A percentile compares a stretch with the other conserved stretches of the same genome.
Evolutionary conservation across 64 coral and sea anemone genomes (phyloP).

Genomic region (Stichodactyla helianthus): DNA sequence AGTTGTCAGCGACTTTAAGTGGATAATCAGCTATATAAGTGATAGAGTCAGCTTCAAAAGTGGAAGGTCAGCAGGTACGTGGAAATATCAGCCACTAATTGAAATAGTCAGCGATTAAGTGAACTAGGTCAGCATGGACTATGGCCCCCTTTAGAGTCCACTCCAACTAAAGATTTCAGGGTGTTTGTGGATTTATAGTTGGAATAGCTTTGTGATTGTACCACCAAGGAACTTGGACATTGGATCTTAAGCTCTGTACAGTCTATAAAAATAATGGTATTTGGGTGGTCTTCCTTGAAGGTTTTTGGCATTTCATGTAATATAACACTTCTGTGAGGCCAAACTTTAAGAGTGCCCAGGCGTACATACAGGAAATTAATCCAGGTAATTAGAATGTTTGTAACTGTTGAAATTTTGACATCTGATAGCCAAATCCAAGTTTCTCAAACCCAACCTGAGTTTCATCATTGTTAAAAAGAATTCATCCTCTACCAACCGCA

Average conservation of each 20-base stretch:
- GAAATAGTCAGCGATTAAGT: no score
- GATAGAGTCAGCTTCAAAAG: no score
- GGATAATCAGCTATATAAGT: no score
- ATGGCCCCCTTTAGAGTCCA: slow-evolving; percentile 46
- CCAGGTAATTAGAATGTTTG: slow-evolving; percentile 37
- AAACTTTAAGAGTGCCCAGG: not conserved
- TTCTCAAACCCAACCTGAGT: slow-evolving; percentile 55
- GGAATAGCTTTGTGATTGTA: slow-evolving; percentile 41
- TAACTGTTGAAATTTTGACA: slow-evolving; percentile 48
- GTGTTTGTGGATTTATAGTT: slow-evolving; percentile 39
- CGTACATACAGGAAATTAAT: no score
- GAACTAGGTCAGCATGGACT: no score
- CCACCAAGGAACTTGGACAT: slow-evolving; percentile 16
- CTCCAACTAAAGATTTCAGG: slow-evolving; percentile 34
- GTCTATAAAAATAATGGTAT: slow-evolving; percentile 51
- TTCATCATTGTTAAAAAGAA: slow-evolving; percentile 70
- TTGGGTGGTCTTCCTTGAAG: slow-evolving; percentile 46
- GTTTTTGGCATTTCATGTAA: slow-evolving; percentile 29
- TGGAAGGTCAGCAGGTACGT: no score
- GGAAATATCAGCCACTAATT: no score
- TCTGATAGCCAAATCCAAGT: slow-evolving; percentile 56
- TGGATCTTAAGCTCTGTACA: slow-evolving; percentile 54
- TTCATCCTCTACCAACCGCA: slow-evolving; percentile 54
- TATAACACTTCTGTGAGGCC: slow-evolving; percentile 53
- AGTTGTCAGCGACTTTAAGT: no score